Base-by-base conservation (phyloP, 2,888 invertebrate genomes). In the Hecatera dysodea region DNA sequence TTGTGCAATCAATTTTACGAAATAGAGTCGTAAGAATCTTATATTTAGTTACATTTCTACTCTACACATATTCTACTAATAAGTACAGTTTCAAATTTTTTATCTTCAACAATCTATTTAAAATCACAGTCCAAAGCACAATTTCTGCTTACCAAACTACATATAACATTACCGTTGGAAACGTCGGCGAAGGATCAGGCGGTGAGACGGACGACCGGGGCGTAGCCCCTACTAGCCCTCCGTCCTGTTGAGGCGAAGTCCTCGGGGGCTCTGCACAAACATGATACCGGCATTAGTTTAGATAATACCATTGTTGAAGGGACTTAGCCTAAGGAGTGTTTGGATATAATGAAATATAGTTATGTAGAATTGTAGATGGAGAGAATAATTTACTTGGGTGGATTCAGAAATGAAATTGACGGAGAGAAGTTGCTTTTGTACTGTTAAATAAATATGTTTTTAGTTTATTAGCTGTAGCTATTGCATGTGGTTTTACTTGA, bases 171-270 rank as follows among this genome's bases (percentile, higher is more conserved):
- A 96, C 96, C 93, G 96, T 96, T 62, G 96, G 96, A 82, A 96
- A 96, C 46, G 96, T 96, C 6, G 96, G 96, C 50, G 94, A 94
- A 1, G 95, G 95, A 77, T 95, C 96, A 48, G 95, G 94, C 9
- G 96, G 95, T 46, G 94, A 90, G 67, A 92, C 93, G 24, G 95
- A 93, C 67, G 95, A 93, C 55, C 93, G 94, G 81, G 95, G 94
- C 60, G 93, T 93, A 76, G 93, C 93, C 90, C 94, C 93, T 90
- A 93, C 94, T 84, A 96, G 89, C 89, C 96, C 96, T 89, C 96
- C 97, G 93, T 98, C 98, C 94, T 98, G 98, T 91, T 98, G 98
- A 74, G 97, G 97, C 76, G 98, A 98, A 80, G 97, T 97, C 92
- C 97, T 96, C 82, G 98, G 98, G 88, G 97, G 97, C 97, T 98